Conservation (phyloP, 2,797 vertebrate genomes). For the Morelia viridis region DNA sequence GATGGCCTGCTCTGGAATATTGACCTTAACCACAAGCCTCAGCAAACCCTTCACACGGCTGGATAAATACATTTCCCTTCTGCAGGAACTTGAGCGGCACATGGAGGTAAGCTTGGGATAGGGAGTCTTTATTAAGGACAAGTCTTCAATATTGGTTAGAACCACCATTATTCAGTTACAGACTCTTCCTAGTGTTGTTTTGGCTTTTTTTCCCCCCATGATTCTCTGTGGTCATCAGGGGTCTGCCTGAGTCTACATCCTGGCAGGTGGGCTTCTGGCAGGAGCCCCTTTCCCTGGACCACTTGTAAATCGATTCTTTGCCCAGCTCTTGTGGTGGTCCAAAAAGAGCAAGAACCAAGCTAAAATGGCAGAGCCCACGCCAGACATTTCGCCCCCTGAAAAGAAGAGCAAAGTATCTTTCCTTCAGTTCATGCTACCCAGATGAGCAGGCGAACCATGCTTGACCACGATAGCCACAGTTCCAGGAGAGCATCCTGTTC, state of each 20-base stretch:
- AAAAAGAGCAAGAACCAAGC: neutral
- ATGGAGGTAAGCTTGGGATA: constrained; percentile 84
- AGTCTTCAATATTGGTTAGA: neutral
- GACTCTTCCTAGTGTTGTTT: too few species aligned
- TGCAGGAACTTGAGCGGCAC: constrained; percentile 95
- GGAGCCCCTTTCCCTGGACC: neutral
- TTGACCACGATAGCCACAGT: neutral
- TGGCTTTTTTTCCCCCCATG: neutral
- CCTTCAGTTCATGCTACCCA: neutral
- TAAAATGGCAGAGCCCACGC: neutral
- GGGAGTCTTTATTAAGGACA: neutral
- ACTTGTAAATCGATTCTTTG: neutral
- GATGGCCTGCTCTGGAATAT: constrained; percentile 84
- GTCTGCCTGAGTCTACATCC: neutral
- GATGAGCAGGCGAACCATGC: neutral
- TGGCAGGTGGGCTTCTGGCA: neutral
- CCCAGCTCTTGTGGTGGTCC: neutral
- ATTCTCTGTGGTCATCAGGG: neutral
- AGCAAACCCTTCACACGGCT: constrained; percentile 97
- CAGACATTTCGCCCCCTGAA: neutral
- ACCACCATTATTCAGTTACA: neutral
- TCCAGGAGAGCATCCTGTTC: neutral
- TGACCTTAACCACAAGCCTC: constrained; percentile 93
- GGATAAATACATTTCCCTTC: constrained; percentile 91
- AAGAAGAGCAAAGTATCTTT: neutral